A percentile compares a stretch with the other conserved stretches of the same genome.
phyloP scores from a whole-genome alignment of 2,888 invertebrate genomes.

The Galerucella calmariensis region DNA sequence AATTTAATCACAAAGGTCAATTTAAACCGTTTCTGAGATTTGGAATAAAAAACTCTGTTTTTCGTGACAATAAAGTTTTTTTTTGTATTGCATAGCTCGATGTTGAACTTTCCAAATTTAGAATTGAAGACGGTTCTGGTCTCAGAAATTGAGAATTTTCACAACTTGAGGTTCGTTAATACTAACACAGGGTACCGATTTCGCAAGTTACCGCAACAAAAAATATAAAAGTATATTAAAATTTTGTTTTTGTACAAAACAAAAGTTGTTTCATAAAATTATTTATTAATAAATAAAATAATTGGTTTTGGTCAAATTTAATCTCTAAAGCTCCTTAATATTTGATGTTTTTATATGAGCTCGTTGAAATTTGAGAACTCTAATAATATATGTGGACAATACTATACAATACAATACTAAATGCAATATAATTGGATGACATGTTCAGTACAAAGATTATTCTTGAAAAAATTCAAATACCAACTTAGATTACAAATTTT shows the following conservation, averaged over 20 bases:
- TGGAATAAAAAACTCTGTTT: background rate
- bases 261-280: background rate
- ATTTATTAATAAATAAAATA: background rate
- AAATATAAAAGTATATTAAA: background rate
- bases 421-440: too few species aligned
- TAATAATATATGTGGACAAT: too few species aligned
- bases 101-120: background rate
- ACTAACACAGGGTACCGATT: constrained; percentile 26
- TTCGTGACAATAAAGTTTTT: constrained; percentile 16
- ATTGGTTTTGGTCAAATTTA: background rate
- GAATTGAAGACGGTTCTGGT: background rate
- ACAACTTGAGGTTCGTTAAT: constrained; percentile 28
- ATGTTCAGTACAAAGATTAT: too few species aligned
- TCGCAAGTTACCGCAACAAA: constrained; percentile 17
- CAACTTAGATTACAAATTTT: too few species aligned
- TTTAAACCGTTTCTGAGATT: constrained; percentile 18
- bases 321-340: background rate
- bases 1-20: constrained; percentile 17
- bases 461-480: too few species aligned
- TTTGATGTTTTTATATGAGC: constrained; percentile 6
- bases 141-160: constrained; percentile 22
- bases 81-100: background rate
- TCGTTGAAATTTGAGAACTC: background rate
- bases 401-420: too few species aligned
- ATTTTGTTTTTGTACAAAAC: constrained; percentile 10